Base-by-base conservation (phyloP, 2,797 vertebrate species). In the Borostomias antarcticus region DNA sequence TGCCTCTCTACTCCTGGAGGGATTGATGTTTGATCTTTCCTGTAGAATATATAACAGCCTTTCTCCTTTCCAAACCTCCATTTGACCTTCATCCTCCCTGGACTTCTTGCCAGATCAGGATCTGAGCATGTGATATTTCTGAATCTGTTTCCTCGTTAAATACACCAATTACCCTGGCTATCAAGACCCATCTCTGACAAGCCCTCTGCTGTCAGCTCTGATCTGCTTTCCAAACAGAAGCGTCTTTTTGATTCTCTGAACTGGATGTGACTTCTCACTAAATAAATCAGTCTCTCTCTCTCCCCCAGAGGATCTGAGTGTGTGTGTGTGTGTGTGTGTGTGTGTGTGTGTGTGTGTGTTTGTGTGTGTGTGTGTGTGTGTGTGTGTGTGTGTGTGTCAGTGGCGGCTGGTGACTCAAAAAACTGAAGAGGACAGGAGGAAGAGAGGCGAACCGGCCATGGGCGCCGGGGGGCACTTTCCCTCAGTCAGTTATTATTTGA, bases 121-220 rank as follows among this genome's bases (percentile, higher is more conserved):
- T 43, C 58, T 64, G 67, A 53, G 59, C 60, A 53, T 48, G 35
- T 68, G 61, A 54, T 72, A 81, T 87, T 85, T 90, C 80, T 87
- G 82, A 85, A 79, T 88, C 79, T 81, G 64, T 88, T 82, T 76
- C 85, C 85, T 80, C 83, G 86, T 82, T 89, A 80, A 86, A 79
- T 88, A 88, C 88, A 76, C 76, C 87, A 74, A 76, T 81, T 76
- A 73, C 80, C 84, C 76, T 73, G 66, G 72, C 85, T 82, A 85
- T 87, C 83, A 83, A 61, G 72, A 74, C 65, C 67, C 80, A 86
- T 87, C 54, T 25, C 58, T 81, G 77, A 78, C 73, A 68, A 66
- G 65, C 66, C 50, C 70, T 76, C 69, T 67, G 68, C 78, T 82
- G 80, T 85, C 76, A 76, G 33, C 74, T 65, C 53, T 33, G 75